phyloP scores from a whole-genome alignment of 2,888 invertebrate species.

The Hemicrepidius hirtus region DNA sequence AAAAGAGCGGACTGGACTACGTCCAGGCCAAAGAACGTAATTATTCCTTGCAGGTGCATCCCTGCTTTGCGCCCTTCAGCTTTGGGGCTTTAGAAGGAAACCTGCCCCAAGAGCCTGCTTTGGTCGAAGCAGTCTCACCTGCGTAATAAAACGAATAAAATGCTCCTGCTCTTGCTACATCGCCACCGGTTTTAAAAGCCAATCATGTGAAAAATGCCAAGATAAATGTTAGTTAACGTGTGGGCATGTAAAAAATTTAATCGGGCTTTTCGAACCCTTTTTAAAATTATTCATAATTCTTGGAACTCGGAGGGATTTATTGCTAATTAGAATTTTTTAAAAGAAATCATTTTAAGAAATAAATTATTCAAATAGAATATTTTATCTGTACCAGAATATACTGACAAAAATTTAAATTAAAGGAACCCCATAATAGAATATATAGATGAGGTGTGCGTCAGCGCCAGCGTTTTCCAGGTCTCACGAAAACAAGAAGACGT shows the following conservation, averaged over 20 bases:
- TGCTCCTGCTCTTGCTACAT: slow-evolving; percentile 47
- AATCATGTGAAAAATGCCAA: slow-evolving; percentile 49
- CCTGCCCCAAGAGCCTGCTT: slow-evolving; percentile 54
- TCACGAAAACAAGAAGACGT: too few relatives aligned
- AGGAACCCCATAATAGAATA: too few relatives aligned
- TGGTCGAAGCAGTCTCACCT: slow-evolving; percentile 52
- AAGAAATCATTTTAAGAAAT: too few relatives aligned
- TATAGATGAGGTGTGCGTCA: too few relatives aligned
- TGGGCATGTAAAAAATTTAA: slow-evolving; percentile 18
- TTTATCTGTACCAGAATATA: too few relatives aligned
- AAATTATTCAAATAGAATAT: too few relatives aligned
- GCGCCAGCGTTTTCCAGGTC: too few relatives aligned
- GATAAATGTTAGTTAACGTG: slow-evolving; percentile 37
- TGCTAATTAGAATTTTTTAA: too few relatives aligned
- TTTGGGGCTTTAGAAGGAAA: slow-evolving; percentile 49
- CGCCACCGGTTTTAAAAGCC: slow-evolving; percentile 55
- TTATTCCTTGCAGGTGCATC: slow-evolving; percentile 62
- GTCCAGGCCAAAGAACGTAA: slow-evolving; percentile 56
- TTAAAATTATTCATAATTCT: not conserved
- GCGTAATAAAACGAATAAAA: slow-evolving; percentile 58
- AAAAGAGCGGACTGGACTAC: slow-evolving; percentile 39
- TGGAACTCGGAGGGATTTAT: too few relatives aligned
- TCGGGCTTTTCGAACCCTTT: not conserved
- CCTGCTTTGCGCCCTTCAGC: slow-evolving; percentile 56
- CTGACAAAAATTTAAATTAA: too few relatives aligned